Evolutionary conservation across 1,140 invertebrate genomes (phyloP).

Genomic region (Trichonephila clavipes): DNA sequence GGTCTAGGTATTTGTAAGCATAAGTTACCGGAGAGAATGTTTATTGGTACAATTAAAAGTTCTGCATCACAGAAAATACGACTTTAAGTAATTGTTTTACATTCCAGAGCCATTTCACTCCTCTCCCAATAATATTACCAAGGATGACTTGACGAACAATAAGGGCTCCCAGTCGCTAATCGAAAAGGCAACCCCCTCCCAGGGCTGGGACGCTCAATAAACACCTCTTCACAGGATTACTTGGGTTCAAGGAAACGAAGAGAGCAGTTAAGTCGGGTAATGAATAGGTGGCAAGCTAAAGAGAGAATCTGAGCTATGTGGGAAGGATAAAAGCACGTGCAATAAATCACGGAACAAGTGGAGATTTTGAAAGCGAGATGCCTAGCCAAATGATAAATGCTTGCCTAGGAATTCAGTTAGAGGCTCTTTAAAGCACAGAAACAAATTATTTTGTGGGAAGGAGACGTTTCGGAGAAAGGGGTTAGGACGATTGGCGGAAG

Average conservation of each 20-base stretch:
- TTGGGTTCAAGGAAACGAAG: background rate
- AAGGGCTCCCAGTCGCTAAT: too few relatives aligned
- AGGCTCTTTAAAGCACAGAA: conserved; percentile 26
- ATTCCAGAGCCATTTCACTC: too few relatives aligned
- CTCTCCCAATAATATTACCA: too few relatives aligned
- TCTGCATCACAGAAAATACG: too few relatives aligned
- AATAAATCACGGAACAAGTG: conserved; percentile 61
- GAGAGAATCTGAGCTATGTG: conserved; percentile 37
- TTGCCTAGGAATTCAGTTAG: conserved; percentile 31
- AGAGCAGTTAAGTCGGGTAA: conserved; percentile 27
- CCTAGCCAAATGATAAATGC: conserved; percentile 49
- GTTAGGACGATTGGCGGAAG: background rate
- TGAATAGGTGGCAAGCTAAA: conserved; percentile 22
- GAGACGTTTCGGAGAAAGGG: background rate
- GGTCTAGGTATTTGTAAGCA: too few relatives aligned
- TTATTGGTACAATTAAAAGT: too few relatives aligned
- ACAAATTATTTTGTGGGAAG: conserved; percentile 25
- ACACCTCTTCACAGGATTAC: background rate
- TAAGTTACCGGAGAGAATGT: too few relatives aligned
- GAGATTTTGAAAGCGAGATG: conserved; percentile 54
- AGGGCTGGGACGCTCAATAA: background rate
- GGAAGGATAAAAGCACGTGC: conserved; percentile 29
- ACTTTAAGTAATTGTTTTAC: too few relatives aligned
- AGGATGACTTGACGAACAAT: too few relatives aligned
- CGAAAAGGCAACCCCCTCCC: background rate